These are phyloP conservation scores for Chloroceryle aenea DNA, from an alignment of 2,113 vertebrate species.

Conservation along the genomic window DNA sequence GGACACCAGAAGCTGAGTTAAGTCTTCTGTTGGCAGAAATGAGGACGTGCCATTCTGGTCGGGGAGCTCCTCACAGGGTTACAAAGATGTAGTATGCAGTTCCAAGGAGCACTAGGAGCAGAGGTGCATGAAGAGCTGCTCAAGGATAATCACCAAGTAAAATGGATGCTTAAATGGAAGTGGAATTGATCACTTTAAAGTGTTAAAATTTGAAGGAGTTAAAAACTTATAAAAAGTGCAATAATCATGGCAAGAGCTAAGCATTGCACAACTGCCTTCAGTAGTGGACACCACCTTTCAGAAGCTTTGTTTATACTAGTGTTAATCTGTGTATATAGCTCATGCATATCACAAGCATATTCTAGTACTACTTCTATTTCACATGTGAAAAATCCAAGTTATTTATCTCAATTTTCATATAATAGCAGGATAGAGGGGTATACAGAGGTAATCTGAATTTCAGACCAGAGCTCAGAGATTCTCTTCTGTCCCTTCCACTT, in stretches of 20 bases:
- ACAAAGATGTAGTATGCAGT: neutral
- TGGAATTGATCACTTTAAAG: neutral
- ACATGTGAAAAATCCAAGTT: neutral
- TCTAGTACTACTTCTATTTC: neutral
- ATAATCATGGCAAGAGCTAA: neutral
- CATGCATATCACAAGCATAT: neutral
- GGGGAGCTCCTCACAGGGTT: neutral
- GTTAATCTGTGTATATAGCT: neutral
- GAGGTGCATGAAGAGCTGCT: neutral
- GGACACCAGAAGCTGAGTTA: neutral
- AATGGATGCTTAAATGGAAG: neutral
- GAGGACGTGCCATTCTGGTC: fast-evolving
- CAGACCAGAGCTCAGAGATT: neutral
- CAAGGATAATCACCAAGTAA: neutral
- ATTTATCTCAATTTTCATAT: neutral
- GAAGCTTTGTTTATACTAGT: neutral
- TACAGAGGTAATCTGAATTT: neutral
- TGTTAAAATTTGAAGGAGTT: neutral
- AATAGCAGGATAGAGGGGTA: neutral
- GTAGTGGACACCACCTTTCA: neutral
- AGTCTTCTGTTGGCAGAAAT: neutral
- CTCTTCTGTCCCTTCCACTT: neutral
- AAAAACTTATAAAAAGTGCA: neutral
- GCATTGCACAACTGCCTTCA: neutral
- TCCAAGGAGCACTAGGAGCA: neutral